Conservation (phyloP, 2,888 invertebrate genomes). For the Apeira syringaria region DNA sequence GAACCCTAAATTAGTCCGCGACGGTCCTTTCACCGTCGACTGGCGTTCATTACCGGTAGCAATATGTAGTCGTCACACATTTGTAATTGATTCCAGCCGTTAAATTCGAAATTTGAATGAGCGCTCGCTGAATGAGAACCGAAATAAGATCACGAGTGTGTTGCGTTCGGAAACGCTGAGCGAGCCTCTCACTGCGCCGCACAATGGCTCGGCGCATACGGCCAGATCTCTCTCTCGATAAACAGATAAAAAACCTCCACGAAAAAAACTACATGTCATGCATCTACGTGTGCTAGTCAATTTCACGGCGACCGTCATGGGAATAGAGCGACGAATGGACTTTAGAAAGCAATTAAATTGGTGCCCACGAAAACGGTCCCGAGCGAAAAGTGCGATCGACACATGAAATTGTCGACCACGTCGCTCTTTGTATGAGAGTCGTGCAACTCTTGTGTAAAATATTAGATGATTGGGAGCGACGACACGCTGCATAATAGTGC, state of each 20-base stretch:
- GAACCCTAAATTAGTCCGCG: slow-evolving; percentile 54
- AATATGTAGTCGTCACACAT: slow-evolving; percentile 69
- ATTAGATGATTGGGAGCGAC: slow-evolving; percentile 26
- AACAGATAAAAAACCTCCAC: slow-evolving; percentile 61
- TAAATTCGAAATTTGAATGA: slow-evolving; percentile 79
- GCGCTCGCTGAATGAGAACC: slow-evolving; percentile 64
- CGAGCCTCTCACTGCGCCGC: slow-evolving; percentile 61
- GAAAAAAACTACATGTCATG: slow-evolving; percentile 82
- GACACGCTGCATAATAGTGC: slow-evolving; percentile 34
- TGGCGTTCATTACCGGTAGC: slow-evolving; percentile 58
- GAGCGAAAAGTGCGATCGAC: slow-evolving; percentile 66
- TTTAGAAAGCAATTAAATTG: slow-evolving; percentile 81
- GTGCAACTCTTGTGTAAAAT: slow-evolving; percentile 37
- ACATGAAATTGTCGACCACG: slow-evolving; percentile 62
- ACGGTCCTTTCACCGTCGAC: slow-evolving; percentile 52
- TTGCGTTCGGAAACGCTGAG: slow-evolving; percentile 51
- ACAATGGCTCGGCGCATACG: slow-evolving; percentile 71
- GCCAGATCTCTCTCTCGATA: slow-evolving; percentile 75
- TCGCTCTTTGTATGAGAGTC: slow-evolving; percentile 38
- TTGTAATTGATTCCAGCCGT: slow-evolving; percentile 74
- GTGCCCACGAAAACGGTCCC: slow-evolving; percentile 60
- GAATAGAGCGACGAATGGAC: slow-evolving; percentile 77
- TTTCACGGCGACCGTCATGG: slow-evolving; percentile 80
- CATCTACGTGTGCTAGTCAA: slow-evolving; percentile 81
- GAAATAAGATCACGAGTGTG: slow-evolving; percentile 74